A percentile compares a stretch with the other conserved stretches of the same genome.
phyloP scores from a whole-genome alignment of 2,113 vertebrate genomes.

The Cinclus cinclus region DNA sequence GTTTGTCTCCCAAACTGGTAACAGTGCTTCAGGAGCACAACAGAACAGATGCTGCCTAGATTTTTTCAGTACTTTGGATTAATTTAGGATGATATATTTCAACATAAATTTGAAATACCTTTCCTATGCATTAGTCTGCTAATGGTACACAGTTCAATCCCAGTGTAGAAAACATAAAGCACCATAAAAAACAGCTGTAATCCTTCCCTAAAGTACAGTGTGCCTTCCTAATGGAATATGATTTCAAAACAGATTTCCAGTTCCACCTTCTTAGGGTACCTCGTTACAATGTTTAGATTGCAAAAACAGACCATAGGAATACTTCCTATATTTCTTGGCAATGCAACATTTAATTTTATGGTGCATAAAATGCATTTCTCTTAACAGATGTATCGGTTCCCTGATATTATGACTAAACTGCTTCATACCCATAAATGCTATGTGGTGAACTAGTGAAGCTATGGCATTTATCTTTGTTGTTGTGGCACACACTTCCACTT shows the following conservation, averaged over 20 bases:
- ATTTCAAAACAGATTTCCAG: constrained; percentile 43
- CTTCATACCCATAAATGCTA: constrained; percentile 62
- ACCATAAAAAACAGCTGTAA: constrained; percentile 36
- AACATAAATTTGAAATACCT: background rate
- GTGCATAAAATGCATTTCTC: constrained; percentile 65
- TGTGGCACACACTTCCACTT: constrained; percentile 23
- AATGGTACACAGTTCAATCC: background rate
- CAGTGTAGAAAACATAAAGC: background rate
- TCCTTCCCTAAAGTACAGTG: background rate
- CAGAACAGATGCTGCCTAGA: background rate
- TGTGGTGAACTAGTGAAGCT: background rate
- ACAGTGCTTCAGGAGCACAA: accelerated
- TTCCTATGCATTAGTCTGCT: background rate
- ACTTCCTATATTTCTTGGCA: constrained; percentile 62
- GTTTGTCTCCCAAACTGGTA: background rate
- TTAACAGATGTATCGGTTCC: constrained; percentile 71
- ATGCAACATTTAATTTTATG: constrained; percentile 77
- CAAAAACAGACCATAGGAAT: constrained; percentile 63
- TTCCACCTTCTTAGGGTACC: constrained; percentile 8
- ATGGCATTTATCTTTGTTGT: constrained; percentile 29
- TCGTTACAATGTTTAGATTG: constrained; percentile 63
- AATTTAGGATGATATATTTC: background rate
- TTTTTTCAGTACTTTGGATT: background rate
- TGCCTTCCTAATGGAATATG: background rate
- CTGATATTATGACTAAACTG: constrained; percentile 63